Base-by-base conservation (phyloP, 64 coral and sea anemone species). In the Porites lutea region DNA sequence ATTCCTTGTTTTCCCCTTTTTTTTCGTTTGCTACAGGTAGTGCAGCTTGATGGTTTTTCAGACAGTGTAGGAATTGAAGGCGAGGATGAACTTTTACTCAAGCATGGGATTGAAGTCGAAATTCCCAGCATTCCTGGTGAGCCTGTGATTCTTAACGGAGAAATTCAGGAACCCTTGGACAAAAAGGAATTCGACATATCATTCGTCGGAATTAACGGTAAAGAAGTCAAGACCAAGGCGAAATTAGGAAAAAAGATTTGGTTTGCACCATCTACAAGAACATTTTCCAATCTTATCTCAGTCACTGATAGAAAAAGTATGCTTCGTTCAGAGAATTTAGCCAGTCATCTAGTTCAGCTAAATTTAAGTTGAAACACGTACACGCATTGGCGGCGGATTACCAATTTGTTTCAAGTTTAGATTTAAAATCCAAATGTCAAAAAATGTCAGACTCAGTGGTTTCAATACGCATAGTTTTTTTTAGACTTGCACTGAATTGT, bases 201-300 rank as follows among this genome's bases (percentile, higher is more conserved):
- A 51, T 84, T 84, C 46, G 81, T 84, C 6, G 81, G n/a, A n/a
- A n/a, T n/a, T n/a, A n/a, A n/a, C n/a, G n/a, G n/a, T n/a, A n/a
- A n/a, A n/a, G n/a, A n/a, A 64, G 81, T 84, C 0, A 67, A 45
- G 1, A 52, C 16, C 81, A 49, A 67, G 11, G 81, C 68, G 46
- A 84, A 84, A 49, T 66, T 84, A 65, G 62, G 47, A 45, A 64
- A 63, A 16, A 84, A 84, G 52, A 69, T 84, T 10, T 84, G 81
- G 81, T 84, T 84, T 68, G 46, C 63, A 52, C 59, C n/a, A n/a
- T 21, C 52, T 49, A 78, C 18, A 55, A 55, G 53, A 55, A 3
- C 53, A 55, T 55, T 55, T 55, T 5, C 53, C 53, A 55, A 55
- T 55, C 53, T 8, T 2, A 55, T 55, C 1, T 55, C 53, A 11